Percentiles rank a stretch among this genome's conserved stretches.
Evolutionary conservation across 92 coral and sea anemone species (phyloP).

Genomic region (Palythoa grandis): DNA sequence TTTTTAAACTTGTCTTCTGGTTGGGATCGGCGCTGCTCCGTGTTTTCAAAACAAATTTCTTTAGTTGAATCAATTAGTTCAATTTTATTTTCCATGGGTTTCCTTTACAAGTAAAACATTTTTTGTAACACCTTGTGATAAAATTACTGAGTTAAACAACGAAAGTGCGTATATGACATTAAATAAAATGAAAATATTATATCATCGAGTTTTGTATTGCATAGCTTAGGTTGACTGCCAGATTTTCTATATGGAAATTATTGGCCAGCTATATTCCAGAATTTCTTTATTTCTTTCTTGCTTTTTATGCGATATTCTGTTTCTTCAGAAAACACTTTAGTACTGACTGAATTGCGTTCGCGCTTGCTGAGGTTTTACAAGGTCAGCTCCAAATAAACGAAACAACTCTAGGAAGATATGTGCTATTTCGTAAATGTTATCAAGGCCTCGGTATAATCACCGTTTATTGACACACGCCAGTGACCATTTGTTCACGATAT

Average conservation of each 20-base stretch:
- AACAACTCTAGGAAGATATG: not conserved
- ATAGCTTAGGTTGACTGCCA: not conserved
- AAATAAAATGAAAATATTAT: not conserved
- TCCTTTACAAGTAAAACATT: not conserved
- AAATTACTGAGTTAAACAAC: not conserved
- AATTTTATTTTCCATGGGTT: not conserved
- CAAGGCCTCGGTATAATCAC: not conserved
- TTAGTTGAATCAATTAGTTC: not conserved
- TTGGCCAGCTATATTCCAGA: not conserved
- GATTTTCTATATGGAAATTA: slow-evolving; percentile 23
- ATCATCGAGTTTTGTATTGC: slow-evolving; percentile 16
- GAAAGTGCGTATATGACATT: not conserved
- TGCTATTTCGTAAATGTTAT: not conserved
- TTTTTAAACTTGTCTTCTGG: not conserved
- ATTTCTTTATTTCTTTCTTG: not conserved
- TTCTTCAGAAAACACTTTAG: not conserved
- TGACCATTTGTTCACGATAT: not conserved
- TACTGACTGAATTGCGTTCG: not conserved
- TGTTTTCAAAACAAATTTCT: slow-evolving; percentile 29
- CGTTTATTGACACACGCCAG: not conserved
- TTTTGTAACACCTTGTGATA: not conserved
- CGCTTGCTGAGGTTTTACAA: not conserved
- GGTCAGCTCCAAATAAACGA: not conserved
- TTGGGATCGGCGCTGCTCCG: slow-evolving; percentile 7
- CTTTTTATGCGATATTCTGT: not conserved